A percentile compares a stretch with the other conserved stretches of the same genome.
phyloP scores from a whole-genome alignment of 2,888 invertebrate species.

The Noctua janthina region DNA sequence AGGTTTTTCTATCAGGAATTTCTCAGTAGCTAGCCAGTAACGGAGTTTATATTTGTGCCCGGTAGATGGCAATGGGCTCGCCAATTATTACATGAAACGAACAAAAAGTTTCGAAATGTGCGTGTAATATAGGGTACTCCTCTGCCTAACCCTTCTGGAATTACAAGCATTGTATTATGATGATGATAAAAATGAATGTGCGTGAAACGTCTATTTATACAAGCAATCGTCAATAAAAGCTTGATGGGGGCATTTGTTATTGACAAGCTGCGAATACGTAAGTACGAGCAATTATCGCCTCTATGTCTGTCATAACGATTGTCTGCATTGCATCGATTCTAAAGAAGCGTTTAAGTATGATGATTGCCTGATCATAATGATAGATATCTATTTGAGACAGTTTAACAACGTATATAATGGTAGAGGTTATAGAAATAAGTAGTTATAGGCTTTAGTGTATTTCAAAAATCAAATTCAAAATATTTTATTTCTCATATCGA shows the following conservation, averaged over 20 bases:
- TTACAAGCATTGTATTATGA: not conserved
- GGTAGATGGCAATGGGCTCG: not conserved
- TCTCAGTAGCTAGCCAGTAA: not conserved
- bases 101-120: not conserved
- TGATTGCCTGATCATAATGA: conserved; percentile 10
- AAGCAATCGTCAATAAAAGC: not conserved
- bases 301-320: not conserved
- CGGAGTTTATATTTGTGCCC: not conserved
- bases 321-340: conserved; percentile 2
- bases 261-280: not conserved
- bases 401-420: not conserved
- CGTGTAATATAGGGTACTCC: not conserved
- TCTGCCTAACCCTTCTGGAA: not conserved
- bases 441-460: not conserved
- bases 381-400: not conserved
- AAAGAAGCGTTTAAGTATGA: conserved; percentile 7
- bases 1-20: not conserved
- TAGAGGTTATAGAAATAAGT: not conserved
- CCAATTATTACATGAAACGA: not conserved
- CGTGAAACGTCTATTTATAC: not conserved
- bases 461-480: too few relatives aligned
- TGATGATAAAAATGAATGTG: not conserved
- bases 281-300: conserved; percentile 6
- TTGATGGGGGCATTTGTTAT: not conserved
- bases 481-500: too few relatives aligned